Evolutionary conservation across 2,888 invertebrate species (phyloP), one percentile per base, ranked within the genome.

Genomic region (Drosophila fungiperda): DNA sequence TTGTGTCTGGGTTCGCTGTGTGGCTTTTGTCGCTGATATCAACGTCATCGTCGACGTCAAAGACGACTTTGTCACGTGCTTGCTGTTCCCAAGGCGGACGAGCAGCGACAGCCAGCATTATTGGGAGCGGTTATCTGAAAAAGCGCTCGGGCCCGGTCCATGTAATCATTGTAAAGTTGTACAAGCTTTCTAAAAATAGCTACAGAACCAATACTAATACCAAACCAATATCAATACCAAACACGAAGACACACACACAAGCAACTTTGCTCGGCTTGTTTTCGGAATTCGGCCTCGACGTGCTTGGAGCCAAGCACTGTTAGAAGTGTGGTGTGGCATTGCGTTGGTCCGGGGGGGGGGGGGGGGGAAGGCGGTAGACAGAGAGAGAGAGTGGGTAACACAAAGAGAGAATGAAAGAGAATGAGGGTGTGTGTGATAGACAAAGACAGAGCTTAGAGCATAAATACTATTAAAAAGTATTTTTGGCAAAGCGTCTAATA

Each of bases 401-500:
- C 40, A 36, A 20, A 20, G 45, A 33, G 36, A 42, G 59, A 23
- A 59, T 36, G 50, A 33, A 11, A 17, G 49, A 26, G 29, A 23
- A 48, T 36, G 29, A n/a, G 54, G 50, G 49, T 26, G 58, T 36
- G 45, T 17, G 32, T 23, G 32, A 20, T 40, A 38, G 48, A 50
- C 38, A 20, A 50, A n/a, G 38, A 50, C 33, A 33, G 66, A 26
- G 15, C 35, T 45, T n/a, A 63, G 33, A 66, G 80, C 77, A 79
- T 70, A 87, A 81, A 76, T 83, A 89, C 69, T 65, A 73, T 81
- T 86, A 71, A 87, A 78, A 87, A 81, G 79, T 87, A 83, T 83
- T 89, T 86, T 81, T 68, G 58, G 60, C 76, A 86, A 83, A 73
- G 83, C 84, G 72, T 80, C 76, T 81, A 89, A 88, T 84, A 84